These are phyloP conservation scores for Centropyge bicolor DNA, from an alignment of 2,797 vertebrate genomes.

Conservation along the genomic window DNA sequence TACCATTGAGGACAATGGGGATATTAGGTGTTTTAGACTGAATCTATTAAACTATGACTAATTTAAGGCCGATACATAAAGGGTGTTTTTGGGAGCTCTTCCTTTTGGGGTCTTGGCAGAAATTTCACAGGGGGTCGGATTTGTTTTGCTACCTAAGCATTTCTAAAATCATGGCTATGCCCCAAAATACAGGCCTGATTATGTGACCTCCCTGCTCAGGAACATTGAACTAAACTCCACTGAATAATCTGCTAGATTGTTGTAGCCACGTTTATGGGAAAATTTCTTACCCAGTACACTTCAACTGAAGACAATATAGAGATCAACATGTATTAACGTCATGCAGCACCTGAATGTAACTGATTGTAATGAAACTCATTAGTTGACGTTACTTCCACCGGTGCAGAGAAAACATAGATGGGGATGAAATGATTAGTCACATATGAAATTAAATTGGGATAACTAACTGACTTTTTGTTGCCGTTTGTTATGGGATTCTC, in stretches of 20 bases:
- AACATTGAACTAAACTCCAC: background rate
- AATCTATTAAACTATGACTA: background rate
- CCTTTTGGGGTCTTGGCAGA: background rate
- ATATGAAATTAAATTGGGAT: background rate
- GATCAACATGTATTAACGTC: fast-evolving
- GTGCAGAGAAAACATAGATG: background rate
- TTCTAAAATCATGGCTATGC: background rate
- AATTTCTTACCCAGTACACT: background rate
- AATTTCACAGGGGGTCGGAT: background rate
- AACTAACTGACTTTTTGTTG: background rate
- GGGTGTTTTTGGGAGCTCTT: background rate
- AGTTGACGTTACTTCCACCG: background rate
- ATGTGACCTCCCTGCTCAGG: background rate
- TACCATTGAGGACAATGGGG: background rate
- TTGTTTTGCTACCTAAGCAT: background rate
- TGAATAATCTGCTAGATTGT: background rate
- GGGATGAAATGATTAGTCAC: background rate
- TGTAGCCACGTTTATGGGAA: background rate
- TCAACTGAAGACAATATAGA: background rate
- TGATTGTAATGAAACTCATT: too few relatives aligned
- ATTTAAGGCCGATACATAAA: background rate
- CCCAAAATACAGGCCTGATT: background rate
- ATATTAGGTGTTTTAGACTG: background rate
- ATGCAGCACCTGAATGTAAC: background rate
- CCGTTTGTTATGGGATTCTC: background rate